Percentiles rank a stretch among this genome's conserved stretches.
Conservation (phyloP, 1,140 invertebrate species). For the Papilio aristodemus region DNA sequence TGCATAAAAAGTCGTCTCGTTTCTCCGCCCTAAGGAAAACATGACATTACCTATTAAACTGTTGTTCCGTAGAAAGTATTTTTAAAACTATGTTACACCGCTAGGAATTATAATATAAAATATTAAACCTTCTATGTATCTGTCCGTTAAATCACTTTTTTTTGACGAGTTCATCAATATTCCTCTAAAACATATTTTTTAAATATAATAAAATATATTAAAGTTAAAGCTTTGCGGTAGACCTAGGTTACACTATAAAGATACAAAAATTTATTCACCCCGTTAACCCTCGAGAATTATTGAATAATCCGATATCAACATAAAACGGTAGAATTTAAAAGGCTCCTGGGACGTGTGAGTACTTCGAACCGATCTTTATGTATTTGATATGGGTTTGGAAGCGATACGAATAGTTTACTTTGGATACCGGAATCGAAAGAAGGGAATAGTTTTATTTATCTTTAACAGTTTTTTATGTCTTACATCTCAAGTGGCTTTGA, state of each 20-base stretch:
- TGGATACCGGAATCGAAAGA: not conserved
- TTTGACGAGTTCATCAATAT: too few species aligned
- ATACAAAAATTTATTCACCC: not conserved
- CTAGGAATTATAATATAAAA: too few species aligned
- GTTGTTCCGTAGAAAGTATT: not conserved
- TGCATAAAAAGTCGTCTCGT: slow-evolving; percentile 14
- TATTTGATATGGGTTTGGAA: slow-evolving; percentile 16
- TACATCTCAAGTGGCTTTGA: too few species aligned
- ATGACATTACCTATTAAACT: not conserved
- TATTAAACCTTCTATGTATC: too few species aligned
- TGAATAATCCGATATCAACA: slow-evolving; percentile 12
- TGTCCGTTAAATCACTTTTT: too few species aligned
- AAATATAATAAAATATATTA: not conserved
- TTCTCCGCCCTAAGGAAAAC: slow-evolving; percentile 11
- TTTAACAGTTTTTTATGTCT: not conserved
- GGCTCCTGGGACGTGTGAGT: not conserved
- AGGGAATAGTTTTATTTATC: not conserved
- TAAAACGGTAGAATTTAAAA: slow-evolving; percentile 12
- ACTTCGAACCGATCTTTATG: slow-evolving; percentile 13
- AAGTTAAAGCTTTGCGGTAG: not conserved
- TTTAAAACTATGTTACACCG: not conserved
- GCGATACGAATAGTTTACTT: slow-evolving; percentile 14
- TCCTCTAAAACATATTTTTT: too few species aligned
- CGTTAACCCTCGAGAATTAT: not conserved
- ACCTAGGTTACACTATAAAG: not conserved